Base-by-base conservation (phyloP, 2,888 invertebrate species). In the Ophion ventricosus region DNA sequence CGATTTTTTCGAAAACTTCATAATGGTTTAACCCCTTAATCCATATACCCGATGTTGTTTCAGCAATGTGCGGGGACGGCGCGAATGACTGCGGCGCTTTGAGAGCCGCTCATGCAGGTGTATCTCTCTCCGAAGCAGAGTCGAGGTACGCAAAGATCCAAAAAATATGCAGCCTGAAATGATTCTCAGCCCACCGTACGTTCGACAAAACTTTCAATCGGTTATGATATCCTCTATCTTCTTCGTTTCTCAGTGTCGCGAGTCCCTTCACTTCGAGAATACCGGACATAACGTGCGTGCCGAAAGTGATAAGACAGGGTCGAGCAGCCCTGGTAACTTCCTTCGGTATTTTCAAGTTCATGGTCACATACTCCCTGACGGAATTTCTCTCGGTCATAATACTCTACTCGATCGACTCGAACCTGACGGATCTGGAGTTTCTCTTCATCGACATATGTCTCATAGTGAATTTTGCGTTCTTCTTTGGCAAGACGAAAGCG, bases 21-120 rank as follows among this genome's bases (percentile, higher is more conserved):
- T n/a, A n/a, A n/a, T n/a, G n/a, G n/a, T n/a, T n/a, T n/a, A n/a
- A n/a, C n/a, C n/a, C n/a, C n/a, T 25, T 8, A 49, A 49, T 25
- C 49, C 10, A 14, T 26, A n/a, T 1, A 20, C 29, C 40, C 20
- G n/a, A 40, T 40, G 4, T 11, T 40, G 4, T 11, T 66, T 10
- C 87, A 94, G 94, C 91, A 75, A 96, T 96, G 96, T 95, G 96
- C 91, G 97, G 96, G 35, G 96, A 96, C 92, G 97, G 97, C 43
- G 96, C 97, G 35, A 97, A 98, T 93, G 98, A 98, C 93, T 98
- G 98, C 92, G 98, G 98, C 64, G 98, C 98, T 3, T 94, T 98
- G 74, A 97, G 97, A 93, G 97, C 97, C 14, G 98, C 98, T 0
- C 97, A 98, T 91, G 96, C 97, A 43, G 98, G 98, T 29, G 96